Percentiles rank a stretch among this genome's conserved stretches.
Conservation (phyloP, 92 coral and sea anemone genomes). For the Heteractis magnifica region DNA sequence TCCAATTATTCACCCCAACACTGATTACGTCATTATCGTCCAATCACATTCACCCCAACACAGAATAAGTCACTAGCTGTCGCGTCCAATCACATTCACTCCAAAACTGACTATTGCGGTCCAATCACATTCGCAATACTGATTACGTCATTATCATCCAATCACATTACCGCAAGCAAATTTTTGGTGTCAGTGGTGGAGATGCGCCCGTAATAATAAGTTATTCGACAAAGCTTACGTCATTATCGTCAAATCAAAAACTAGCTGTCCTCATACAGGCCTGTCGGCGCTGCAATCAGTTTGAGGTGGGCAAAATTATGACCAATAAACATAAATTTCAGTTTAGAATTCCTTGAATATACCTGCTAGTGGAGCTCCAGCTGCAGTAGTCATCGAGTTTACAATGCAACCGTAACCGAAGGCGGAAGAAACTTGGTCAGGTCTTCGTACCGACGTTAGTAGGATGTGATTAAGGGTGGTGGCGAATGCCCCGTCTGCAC, state of each 20-base stretch:
- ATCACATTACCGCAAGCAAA: background rate
- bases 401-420: slow-evolving; percentile 45
- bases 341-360: background rate
- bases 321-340: background rate
- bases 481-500: slow-evolving; percentile 46
- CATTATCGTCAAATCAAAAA: background rate
- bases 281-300: too few species aligned
- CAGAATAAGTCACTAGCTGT: background rate
- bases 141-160: background rate
- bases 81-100: background rate
- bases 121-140: background rate
- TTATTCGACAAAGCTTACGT: background rate
- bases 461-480: slow-evolving; percentile 37
- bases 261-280: too few species aligned
- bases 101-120: background rate
- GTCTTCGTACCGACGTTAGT: slow-evolving; percentile 24
- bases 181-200: background rate
- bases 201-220: background rate
- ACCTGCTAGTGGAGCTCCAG: slow-evolving; percentile 61
- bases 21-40: background rate
- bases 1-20: background rate
- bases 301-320: too few species aligned
- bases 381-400: slow-evolving; percentile 36
- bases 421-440: slow-evolving; percentile 22
- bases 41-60: background rate